These are phyloP conservation scores for Apteryx mantelli DNA, from an alignment of 2,113 vertebrate genomes.

Conservation along the genomic window DNA sequence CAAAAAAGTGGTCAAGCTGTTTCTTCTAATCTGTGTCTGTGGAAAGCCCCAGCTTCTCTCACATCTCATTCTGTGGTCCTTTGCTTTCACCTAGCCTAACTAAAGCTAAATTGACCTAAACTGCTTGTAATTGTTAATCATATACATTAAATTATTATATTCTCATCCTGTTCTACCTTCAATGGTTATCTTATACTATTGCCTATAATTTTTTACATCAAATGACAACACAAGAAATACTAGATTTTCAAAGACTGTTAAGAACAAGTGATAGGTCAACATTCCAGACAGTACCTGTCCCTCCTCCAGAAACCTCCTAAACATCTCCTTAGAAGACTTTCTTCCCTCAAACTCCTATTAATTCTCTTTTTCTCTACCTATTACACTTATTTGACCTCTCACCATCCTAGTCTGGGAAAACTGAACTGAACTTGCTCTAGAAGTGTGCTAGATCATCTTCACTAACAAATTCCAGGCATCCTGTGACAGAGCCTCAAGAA, in stretches of 20 bases:
- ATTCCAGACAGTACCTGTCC: not conserved
- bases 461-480: not conserved
- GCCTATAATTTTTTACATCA: not conserved
- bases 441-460: not conserved
- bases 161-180: not conserved
- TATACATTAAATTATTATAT: not conserved
- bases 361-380: not conserved
- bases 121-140: not conserved
- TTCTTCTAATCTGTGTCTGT: not conserved
- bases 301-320: not conserved
- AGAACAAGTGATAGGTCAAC: not conserved
- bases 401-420: not conserved
- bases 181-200: not conserved
- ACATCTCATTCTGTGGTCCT: not conserved
- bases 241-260: not conserved
- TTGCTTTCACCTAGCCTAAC: not conserved
- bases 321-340: not conserved
- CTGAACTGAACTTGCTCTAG: not conserved
- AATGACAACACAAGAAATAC: not conserved
- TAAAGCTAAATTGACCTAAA: not conserved
- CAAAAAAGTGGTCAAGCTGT: fast-evolving
- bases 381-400: not conserved
- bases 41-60: not conserved
- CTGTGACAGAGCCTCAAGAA: not conserved
- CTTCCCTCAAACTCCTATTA: not conserved